Conservation (phyloP, 2,113 vertebrate genomes). For the Archocentrus centrarchus region DNA sequence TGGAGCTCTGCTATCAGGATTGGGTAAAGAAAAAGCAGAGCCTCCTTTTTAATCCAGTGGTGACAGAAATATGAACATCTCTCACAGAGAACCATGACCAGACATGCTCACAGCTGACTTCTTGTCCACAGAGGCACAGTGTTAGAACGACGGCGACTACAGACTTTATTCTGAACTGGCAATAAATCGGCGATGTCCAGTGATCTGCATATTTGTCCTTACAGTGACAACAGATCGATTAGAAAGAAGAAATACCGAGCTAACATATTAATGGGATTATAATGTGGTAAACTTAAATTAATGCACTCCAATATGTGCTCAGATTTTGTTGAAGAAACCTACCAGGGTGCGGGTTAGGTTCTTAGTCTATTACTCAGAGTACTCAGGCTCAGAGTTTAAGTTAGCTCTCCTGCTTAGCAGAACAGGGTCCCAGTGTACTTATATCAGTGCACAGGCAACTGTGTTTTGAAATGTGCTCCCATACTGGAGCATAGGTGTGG, state of each 20-base stretch:
- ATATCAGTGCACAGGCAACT: not conserved
- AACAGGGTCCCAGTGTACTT: not conserved
- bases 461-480: not conserved
- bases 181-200: too few relatives aligned
- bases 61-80: not conserved
- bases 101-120: not conserved
- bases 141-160: not conserved
- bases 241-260: not conserved
- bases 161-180: too few relatives aligned
- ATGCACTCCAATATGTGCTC: not conserved
- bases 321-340: not conserved
- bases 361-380: not conserved
- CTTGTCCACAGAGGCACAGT: not conserved
- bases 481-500: not conserved
- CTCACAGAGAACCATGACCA: not conserved
- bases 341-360: not conserved
- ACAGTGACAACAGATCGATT: not conserved
- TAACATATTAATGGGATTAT: not conserved
- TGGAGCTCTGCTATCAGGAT: not conserved
- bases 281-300: not conserved
- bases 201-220: too few relatives aligned
- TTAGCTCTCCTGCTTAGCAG: not conserved
- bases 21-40: not conserved
- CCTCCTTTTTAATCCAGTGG: not conserved
- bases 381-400: not conserved